Evolutionary conservation across 1,140 invertebrate genomes (phyloP), one percentile per base, ranked within the genome.

Genomic region (Trissolcus basalis): DNA sequence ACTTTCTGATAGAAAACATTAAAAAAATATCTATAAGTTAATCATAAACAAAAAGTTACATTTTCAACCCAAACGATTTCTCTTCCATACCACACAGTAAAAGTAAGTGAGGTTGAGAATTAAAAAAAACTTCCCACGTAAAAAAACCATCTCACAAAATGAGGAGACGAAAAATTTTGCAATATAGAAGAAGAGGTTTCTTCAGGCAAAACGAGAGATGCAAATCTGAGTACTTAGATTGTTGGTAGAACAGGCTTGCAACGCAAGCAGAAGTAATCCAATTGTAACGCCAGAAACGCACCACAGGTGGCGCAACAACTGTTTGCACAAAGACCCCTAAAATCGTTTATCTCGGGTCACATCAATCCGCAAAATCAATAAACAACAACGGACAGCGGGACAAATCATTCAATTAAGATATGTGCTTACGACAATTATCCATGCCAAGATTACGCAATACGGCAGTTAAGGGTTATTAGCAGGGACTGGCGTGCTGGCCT

Each of bases 281-380:
- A 65, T 54, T 33, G 8, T 8, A 43, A 19, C n/a, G 48, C 33
- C 5, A 14, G 14, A 55, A 39, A 55, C 35, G 33, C 55, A 51
- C 48, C 45, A 65, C 63, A 65, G 63, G 63, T 65, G 53, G 63
- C 53, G 53, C 63, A 65, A 65, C 61, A 65, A 56, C 63, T 56
- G 51, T 65, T 56, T 56, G 35, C 36, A 50, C 45, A 65, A 65
- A 44, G 53, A 50, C 2, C 45, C 47, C 19, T 41, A 16, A 10
- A 15, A 10, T 11, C 32, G 12, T 33, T 32, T 39, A 50, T 69
- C 58, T 70, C 43, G 35, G 36, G 36, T 33, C 0, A 32, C 50
- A 41, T 48, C 61, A 55, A 55, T 55, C 27, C 11, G 15, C 33
- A 41, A 43, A 70, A 63, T 51, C 19, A 63, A 63, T 71, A 36